These are phyloP conservation scores for Sebastes matsubarae DNA, from an alignment of 2,797 vertebrate species.

Conservation along the genomic window DNA sequence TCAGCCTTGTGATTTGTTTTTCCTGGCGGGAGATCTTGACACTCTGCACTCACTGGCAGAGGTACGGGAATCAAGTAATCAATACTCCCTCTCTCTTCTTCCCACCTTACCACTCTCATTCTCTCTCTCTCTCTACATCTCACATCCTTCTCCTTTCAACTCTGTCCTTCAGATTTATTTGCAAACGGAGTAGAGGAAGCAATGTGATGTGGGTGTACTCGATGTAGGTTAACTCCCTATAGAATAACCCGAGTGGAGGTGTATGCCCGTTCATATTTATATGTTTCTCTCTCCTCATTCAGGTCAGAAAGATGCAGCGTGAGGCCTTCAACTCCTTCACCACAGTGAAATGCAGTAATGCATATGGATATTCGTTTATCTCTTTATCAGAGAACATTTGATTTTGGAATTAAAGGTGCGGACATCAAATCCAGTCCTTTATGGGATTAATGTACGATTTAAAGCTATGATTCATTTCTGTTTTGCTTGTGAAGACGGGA, in stretches of 20 bases:
- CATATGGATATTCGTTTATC: slow-evolving; percentile 11
- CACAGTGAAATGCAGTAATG: slow-evolving; percentile 11
- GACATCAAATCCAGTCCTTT: not conserved
- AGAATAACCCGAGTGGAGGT: slow-evolving; percentile 59
- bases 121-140: slow-evolving; percentile 24
- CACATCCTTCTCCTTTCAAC: slow-evolving; percentile 39
- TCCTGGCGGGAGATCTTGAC: slow-evolving; percentile 83
- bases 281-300: slow-evolving; percentile 34
- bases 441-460: not conserved
- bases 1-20: slow-evolving; percentile 83
- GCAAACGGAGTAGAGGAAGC: slow-evolving; percentile 58
- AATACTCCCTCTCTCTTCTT: slow-evolving; percentile 72
- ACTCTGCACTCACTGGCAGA: slow-evolving; percentile 79
- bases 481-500: not conserved
- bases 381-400: not conserved
- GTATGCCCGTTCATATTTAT: slow-evolving; percentile 58
- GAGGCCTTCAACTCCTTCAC: slow-evolving; percentile 7
- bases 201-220: slow-evolving; percentile 58
- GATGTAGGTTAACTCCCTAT: slow-evolving; percentile 74
- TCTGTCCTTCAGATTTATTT: slow-evolving; percentile 72
- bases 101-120: slow-evolving; percentile 51
- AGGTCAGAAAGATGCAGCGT: slow-evolving; percentile 35
- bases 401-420: slow-evolving; percentile 1
- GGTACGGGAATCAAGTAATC: slow-evolving; percentile 82
- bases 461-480: not conserved